Base-by-base conservation (phyloP, 2,113 vertebrate species). In the Sorex araneus region DNA sequence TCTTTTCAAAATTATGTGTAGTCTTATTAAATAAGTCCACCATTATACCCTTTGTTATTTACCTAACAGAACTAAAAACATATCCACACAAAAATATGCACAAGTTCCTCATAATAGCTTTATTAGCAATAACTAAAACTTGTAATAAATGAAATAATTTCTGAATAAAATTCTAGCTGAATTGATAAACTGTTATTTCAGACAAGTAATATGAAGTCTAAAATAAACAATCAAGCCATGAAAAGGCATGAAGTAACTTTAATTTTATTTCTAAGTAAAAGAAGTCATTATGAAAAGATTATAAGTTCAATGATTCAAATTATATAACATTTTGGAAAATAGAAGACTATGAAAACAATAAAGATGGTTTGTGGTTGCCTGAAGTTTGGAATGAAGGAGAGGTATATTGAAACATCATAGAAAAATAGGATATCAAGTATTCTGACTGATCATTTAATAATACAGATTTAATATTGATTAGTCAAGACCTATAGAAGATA, bases 261-360 rank as follows among this genome's bases (percentile, higher is more conserved):
- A 87, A 87, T 75, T 57, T 6, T 40, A 67, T 66, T 80, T 40
- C 28, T 74, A 67, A 34, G 70, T 23, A 12, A 87, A 84, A 92
- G 45, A 82, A 81, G 30, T 32, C 11, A 67, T 2, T 82, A 43
- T 82, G 25, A 87, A 81, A 87, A 74, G 25, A 30, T 11, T 87
- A 32, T 23, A 28, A 23, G 11, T 18, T 43, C 23, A n/a, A 82
- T 16, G 28, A 75, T 67, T 75, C 28, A 45, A 75, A 75, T 32
- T 50, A 69, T 30, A 45, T 32, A 28, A 45, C 34, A 57, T 87
- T 75, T 47, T 87, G 45, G 30, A 73, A 63, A 69, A 40, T 40
- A 81, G 2, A 27, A 82, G 87, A 87, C 28, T 67, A 19, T 34
- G 30, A 21, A 73, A n/a, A 12, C 1, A 73, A 43, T 78, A 69